phyloP scores from a whole-genome alignment of 1,140 invertebrate species.

The Trissolcus basalis region DNA sequence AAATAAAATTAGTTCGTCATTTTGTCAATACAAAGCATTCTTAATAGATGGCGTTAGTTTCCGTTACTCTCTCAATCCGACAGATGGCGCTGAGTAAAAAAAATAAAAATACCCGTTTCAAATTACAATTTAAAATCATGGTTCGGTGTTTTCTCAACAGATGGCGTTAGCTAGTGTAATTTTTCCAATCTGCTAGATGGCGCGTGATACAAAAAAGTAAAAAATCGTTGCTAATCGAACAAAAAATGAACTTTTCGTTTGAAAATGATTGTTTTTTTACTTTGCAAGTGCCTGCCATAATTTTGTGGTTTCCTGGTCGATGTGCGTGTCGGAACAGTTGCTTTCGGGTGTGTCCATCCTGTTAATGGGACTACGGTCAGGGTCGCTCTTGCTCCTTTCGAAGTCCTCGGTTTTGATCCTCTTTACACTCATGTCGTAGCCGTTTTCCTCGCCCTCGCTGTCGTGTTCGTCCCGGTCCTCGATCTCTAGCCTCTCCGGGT shows the following conservation, averaged over 20 bases:
- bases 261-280: conserved; percentile 61
- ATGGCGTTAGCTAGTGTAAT: too few species aligned
- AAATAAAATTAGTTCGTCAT: too few species aligned
- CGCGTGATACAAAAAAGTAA: neutral
- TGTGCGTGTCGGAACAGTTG: conserved; percentile 77
- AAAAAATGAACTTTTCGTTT: neutral
- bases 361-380: conserved; percentile 71
- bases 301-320: conserved; percentile 78
- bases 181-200: too few species aligned
- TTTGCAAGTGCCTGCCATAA: conserved; percentile 78
- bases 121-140: too few species aligned
- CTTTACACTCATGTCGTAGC: conserved; percentile 72
- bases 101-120: too few species aligned
- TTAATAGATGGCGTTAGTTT: too few species aligned
- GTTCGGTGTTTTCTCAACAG: too few species aligned
- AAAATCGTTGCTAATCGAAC: neutral
- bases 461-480: conserved; percentile 72
- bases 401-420: conserved; percentile 62
- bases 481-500: conserved; percentile 78
- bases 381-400: conserved; percentile 62
- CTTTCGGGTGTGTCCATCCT: conserved; percentile 77
- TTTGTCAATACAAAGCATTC: too few species aligned
- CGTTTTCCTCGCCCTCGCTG: conserved; percentile 71
- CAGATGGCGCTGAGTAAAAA: too few species aligned
- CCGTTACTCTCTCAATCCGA: too few species aligned